phyloP scores from a whole-genome alignment of 2,888 invertebrate species.

The Agonopterix alstromeriana region DNA sequence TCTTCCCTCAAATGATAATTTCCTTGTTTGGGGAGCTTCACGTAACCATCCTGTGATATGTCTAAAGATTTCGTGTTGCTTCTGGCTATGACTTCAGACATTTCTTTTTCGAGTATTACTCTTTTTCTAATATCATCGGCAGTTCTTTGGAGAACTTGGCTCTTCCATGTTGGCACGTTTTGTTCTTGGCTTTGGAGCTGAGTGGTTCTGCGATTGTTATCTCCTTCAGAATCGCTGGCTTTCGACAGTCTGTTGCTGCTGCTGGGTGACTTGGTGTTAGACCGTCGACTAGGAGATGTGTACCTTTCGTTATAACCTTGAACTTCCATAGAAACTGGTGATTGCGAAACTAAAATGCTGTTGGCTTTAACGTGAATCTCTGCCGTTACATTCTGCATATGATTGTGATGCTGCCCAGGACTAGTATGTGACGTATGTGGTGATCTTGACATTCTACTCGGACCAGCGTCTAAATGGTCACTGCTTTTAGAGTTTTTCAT shows the following conservation, averaged over 20 bases:
- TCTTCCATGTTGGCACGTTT: conserved; percentile 53
- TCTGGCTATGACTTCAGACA: conserved; percentile 45
- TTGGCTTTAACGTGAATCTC: conserved; percentile 68
- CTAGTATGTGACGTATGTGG: conserved; percentile 25
- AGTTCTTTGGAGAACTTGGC: conserved; percentile 66
- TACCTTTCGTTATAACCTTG: conserved; percentile 47
- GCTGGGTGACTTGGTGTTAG: conserved; percentile 48
- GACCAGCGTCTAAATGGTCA: conserved; percentile 59
- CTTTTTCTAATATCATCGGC: conserved; percentile 64
- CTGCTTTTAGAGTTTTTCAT: conserved; percentile 61
- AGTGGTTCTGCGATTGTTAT: conserved; percentile 22
- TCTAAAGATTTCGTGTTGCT: conserved; percentile 52
- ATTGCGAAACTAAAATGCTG: conserved; percentile 54
- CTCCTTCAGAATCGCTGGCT: conserved; percentile 41
- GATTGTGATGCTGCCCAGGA: conserved; percentile 26
- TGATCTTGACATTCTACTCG: conserved; percentile 44
- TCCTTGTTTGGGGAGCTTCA: conserved; percentile 58
- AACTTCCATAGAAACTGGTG: conserved; percentile 52
- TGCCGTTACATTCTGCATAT: conserved; percentile 57
- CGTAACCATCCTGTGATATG: conserved; percentile 70
- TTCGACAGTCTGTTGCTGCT: conserved; percentile 27
- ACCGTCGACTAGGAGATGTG: conserved; percentile 48
- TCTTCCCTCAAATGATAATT: conserved; percentile 31
- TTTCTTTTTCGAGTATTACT: conserved; percentile 56
- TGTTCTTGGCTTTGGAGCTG: conserved; percentile 20